These are phyloP conservation scores for Zootoca vivipara DNA, from an alignment of 2,113 vertebrate species.

Conservation along the genomic window DNA sequence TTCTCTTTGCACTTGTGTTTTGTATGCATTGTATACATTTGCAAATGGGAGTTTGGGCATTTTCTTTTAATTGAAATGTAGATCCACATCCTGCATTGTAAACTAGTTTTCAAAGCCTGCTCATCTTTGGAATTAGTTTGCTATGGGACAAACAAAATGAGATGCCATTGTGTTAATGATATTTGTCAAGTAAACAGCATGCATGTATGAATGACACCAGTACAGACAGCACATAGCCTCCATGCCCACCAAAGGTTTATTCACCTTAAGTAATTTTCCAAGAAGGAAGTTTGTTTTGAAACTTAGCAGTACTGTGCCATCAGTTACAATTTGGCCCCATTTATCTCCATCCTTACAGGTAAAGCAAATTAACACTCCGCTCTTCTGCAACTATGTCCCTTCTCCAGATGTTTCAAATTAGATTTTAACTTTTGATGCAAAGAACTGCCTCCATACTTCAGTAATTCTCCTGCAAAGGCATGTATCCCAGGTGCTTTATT, in stretches of 20 bases:
- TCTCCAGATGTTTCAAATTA: neutral
- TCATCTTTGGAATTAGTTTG: neutral
- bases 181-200: neutral
- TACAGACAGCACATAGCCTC: neutral
- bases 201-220: neutral
- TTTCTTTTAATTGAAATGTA: neutral
- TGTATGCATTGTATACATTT: neutral
- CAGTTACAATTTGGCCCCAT: neutral
- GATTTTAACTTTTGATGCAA: neutral
- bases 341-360: neutral
- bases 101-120: neutral
- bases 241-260: neutral
- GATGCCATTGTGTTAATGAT: neutral
- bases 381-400: neutral
- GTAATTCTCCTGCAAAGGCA: neutral
- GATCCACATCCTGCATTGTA: neutral
- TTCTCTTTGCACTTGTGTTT: neutral
- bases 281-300: neutral
- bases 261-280: neutral
- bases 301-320: neutral
- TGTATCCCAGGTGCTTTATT: conserved; percentile 3
- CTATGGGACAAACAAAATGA: neutral
- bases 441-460: neutral
- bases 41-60: too few species aligned
- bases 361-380: neutral